A percentile compares a stretch with the other conserved stretches of the same genome.
Evolutionary conservation across 2,113 vertebrate genomes (phyloP).

Genomic region (Isurus oxyrinchus): DNA sequence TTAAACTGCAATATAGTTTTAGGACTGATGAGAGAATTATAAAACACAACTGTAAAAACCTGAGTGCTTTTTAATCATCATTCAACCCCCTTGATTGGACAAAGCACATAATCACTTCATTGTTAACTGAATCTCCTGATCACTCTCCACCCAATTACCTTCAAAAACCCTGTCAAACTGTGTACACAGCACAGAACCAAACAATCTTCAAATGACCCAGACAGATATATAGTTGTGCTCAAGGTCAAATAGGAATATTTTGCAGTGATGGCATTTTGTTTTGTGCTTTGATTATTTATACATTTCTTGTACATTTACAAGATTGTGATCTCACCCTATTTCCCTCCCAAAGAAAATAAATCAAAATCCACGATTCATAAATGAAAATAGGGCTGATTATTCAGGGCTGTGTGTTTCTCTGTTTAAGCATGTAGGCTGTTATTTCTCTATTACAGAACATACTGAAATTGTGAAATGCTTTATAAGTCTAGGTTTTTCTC

Average conservation of each 20-base stretch:
- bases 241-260: background rate
- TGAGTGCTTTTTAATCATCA: background rate
- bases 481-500: constrained; percentile 33
- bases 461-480: background rate
- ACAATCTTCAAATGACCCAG: background rate
- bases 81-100: background rate
- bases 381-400: background rate
- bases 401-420: background rate
- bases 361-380: background rate
- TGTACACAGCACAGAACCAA: background rate
- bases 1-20: background rate
- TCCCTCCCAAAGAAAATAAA: background rate
- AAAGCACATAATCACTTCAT: background rate
- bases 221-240: background rate
- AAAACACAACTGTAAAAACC: background rate
- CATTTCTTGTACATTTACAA: background rate
- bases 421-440: background rate
- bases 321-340: background rate
- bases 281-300: background rate
- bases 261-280: background rate
- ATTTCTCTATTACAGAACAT: background rate
- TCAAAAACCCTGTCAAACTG: background rate
- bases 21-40: background rate
- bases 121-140: background rate
- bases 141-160: background rate